Evolutionary conservation across 2,888 invertebrate species (phyloP).

Genomic region (Schizaphis graminum): DNA sequence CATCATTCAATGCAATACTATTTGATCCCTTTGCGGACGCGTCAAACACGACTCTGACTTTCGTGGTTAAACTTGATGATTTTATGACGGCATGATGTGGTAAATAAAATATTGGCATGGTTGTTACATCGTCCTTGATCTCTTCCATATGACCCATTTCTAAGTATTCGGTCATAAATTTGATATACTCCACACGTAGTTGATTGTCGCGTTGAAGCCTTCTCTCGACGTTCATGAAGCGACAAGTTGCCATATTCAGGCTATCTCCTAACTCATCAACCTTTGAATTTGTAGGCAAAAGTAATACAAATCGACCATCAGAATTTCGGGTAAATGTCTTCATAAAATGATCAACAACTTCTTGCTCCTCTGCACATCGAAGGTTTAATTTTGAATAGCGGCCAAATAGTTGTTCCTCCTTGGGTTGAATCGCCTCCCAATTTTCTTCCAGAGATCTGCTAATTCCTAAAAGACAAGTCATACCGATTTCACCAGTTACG

Average conservation of each 20-base stretch:
- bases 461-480: too few relatives aligned
- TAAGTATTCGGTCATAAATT: conserved; percentile 63
- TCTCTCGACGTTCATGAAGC: neutral
- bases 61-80: neutral
- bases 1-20: conserved; percentile 66
- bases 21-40: neutral
- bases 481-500: too few relatives aligned
- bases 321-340: neutral
- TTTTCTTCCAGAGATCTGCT: too few relatives aligned
- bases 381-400: too few relatives aligned
- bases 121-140: neutral
- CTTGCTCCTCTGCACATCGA: neutral
- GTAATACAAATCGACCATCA: neutral
- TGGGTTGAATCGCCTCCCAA: too few relatives aligned
- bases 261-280: neutral
- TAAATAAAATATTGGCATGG: neutral
- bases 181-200: neutral
- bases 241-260: neutral
- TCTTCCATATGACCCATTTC: conserved; percentile 52
- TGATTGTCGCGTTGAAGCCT: conserved; percentile 11
- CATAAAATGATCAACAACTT: neutral
- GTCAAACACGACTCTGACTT: neutral
- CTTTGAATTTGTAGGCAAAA: neutral
- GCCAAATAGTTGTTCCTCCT: too few relatives aligned
- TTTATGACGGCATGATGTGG: neutral